Evolutionary conservation across 2,113 vertebrate genomes (phyloP).

Genomic region (Scomber colias): DNA sequence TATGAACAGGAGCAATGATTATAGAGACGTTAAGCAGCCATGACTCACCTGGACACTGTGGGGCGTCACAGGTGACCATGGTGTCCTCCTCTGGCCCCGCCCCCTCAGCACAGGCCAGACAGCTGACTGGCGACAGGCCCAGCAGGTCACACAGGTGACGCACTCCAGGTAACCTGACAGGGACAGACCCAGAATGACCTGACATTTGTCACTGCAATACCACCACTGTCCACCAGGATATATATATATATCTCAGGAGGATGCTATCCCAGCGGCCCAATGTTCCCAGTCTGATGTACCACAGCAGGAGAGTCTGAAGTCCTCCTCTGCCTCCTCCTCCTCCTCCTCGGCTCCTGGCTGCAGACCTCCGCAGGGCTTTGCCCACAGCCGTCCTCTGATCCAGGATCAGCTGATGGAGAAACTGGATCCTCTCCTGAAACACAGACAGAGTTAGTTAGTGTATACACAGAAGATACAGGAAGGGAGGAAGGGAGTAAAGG

Average conservation of each 20-base stretch:
- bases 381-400: slow-evolving; percentile 74
- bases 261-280: too few relatives aligned
- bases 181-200: neutral
- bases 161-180: slow-evolving; percentile 69
- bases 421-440: slow-evolving; percentile 84
- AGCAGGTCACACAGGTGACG: slow-evolving; percentile 61
- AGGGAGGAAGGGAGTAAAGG: too few relatives aligned
- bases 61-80: slow-evolving; percentile 78
- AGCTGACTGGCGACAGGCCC: slow-evolving; percentile 58
- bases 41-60: slow-evolving; percentile 83
- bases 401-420: slow-evolving; percentile 87
- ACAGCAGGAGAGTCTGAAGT: slow-evolving; percentile 74
- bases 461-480: too few relatives aligned
- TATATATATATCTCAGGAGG: too few relatives aligned
- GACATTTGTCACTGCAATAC: too few relatives aligned
- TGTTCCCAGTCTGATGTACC: slow-evolving; percentile 62
- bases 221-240: neutral
- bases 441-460: neutral
- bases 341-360: slow-evolving; percentile 21
- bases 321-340: too few relatives aligned
- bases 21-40: too few relatives aligned
- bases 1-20: too few relatives aligned
- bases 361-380: slow-evolving; percentile 62
- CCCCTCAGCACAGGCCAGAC: slow-evolving; percentile 83
- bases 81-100: slow-evolving; percentile 6